Conservation (phyloP, 2,888 invertebrate genomes). For the Petrolisthes cinctipes region DNA sequence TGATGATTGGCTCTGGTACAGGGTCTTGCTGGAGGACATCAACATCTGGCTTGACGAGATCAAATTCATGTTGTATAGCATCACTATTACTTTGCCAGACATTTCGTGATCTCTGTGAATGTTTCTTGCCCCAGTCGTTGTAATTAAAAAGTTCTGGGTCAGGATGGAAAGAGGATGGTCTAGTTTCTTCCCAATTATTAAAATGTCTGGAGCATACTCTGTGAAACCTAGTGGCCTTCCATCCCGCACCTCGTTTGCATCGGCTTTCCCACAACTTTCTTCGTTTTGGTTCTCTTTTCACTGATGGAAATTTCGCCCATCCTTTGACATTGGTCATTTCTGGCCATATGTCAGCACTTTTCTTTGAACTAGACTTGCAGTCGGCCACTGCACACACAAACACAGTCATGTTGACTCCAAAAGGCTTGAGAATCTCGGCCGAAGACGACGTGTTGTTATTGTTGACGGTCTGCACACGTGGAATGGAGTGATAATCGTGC, state of each 20-base stretch:
- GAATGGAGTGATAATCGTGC: background rate
- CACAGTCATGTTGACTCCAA: background rate
- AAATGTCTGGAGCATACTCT: conserved; percentile 14
- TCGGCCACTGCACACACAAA: conserved; percentile 7
- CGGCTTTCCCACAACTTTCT: background rate
- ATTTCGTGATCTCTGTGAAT: conserved; percentile 4
- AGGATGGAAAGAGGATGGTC: conserved; percentile 3
- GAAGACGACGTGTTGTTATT: background rate
- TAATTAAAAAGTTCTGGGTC: conserved; percentile 4
- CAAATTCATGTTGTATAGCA: background rate
- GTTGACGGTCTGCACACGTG: background rate
- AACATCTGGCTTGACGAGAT: background rate
- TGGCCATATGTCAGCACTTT: background rate
- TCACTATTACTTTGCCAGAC: conserved; percentile 2
- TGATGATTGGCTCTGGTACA: background rate
- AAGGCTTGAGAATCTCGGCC: no score
- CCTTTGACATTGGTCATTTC: background rate
- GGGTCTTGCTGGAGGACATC: background rate
- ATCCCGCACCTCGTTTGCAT: background rate
- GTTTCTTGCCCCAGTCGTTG: conserved; percentile 1
- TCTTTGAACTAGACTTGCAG: background rate
- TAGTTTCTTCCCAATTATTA: conserved; percentile 3
- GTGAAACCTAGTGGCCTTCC: background rate
- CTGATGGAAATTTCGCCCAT: conserved; percentile 13
- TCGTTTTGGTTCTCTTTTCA: background rate